Evolutionary conservation across 2,797 vertebrate genomes (phyloP).

Genomic region (Sciurus vulgaris): DNA sequence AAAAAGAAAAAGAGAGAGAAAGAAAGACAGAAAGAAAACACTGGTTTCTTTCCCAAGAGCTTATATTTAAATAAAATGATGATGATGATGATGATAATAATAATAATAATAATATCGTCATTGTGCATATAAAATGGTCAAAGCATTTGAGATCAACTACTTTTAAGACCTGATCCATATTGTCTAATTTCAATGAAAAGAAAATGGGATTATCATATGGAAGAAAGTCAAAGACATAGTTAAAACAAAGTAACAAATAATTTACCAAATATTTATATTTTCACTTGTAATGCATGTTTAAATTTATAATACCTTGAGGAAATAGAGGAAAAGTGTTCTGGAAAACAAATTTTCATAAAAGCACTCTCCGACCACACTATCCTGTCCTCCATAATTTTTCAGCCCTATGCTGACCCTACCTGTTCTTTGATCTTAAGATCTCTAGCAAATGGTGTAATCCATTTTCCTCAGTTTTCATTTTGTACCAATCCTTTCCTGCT

Average conservation of each 20-base stretch:
- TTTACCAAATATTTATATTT: not conserved
- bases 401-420: not conserved
- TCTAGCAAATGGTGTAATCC: not conserved
- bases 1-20: too few species aligned
- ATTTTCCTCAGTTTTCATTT: not conserved
- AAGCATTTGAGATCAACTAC: slow-evolving; percentile 1
- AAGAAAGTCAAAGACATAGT: slow-evolving; percentile 13
- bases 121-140: slow-evolving; percentile 16
- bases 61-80: slow-evolving; percentile 52
- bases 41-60: slow-evolving; percentile 47
- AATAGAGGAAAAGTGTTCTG: not conserved
- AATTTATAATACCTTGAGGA: not conserved
- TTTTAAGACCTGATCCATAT: slow-evolving; percentile 25
- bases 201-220: slow-evolving; percentile 26
- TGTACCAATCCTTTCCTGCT: not conserved
- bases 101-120: not conserved
- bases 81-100: too few species aligned
- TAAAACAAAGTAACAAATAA: slow-evolving; percentile 7
- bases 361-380: not conserved
- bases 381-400: not conserved
- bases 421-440: slow-evolving; percentile 27
- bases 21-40: not conserved
- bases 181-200: slow-evolving; percentile 25
- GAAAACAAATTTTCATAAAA: not conserved
- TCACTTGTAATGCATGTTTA: not conserved